A percentile compares a stretch with the other conserved stretches of the same genome.
Evolutionary conservation across 2,888 invertebrate species (phyloP).

Genomic region (Aspidiotus destructor): DNA sequence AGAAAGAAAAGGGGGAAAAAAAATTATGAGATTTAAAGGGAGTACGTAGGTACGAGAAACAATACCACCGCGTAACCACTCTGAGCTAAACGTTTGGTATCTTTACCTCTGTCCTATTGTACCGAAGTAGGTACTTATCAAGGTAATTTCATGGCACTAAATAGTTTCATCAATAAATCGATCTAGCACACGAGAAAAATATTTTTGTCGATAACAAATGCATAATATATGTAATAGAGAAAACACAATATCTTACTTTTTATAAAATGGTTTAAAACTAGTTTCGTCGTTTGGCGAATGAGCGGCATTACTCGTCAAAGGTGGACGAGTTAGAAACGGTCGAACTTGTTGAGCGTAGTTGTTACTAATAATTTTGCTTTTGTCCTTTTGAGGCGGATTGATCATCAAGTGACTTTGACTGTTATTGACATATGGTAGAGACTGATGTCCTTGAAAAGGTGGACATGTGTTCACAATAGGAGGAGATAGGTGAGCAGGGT

Average conservation of each 20-base stretch:
- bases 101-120: no score
- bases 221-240: no score
- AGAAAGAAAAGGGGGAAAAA: no score
- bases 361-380: conserved; percentile 11
- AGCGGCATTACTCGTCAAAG: conserved; percentile 24
- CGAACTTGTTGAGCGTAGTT: conserved; percentile 22
- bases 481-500: conserved; percentile 20
- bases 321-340: conserved; percentile 30
- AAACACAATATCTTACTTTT: conserved; percentile 54
- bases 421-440: conserved; percentile 17
- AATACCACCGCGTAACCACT: no score
- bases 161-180: no score
- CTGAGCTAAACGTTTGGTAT: no score
- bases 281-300: conserved; percentile 45
- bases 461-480: conserved; percentile 30
- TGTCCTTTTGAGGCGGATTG: conserved; percentile 26
- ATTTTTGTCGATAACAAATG: no score
- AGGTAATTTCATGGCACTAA: no score
- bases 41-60: no score
- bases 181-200: no score
- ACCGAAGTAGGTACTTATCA: no score
- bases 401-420: conserved; percentile 15
- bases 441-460: conserved; percentile 34
- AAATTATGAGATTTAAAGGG: no score
- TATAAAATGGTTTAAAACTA: conserved; percentile 82